phyloP scores from a whole-genome alignment of 2,113 vertebrate species.

The Glaucidium brasilianum region DNA sequence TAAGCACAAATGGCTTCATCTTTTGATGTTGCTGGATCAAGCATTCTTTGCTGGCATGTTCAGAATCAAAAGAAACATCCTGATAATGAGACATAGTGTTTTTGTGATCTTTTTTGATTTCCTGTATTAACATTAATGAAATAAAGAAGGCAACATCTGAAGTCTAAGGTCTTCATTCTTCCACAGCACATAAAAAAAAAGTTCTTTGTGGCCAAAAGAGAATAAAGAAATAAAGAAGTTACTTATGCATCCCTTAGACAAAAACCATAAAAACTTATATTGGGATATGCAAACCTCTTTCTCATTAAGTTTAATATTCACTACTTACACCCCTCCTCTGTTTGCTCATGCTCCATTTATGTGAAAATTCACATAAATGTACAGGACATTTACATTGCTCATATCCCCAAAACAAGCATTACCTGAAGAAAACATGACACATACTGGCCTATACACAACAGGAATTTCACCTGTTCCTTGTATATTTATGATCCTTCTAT shows the following conservation, averaged over 20 bases:
- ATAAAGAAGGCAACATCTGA: conserved; percentile 67
- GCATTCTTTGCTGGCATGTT: conserved; percentile 61
- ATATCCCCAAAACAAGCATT: background rate
- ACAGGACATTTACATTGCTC: background rate
- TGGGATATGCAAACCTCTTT: background rate
- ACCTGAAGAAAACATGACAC: background rate
- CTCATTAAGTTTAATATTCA: background rate
- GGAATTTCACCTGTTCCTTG: background rate
- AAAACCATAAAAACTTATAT: background rate
- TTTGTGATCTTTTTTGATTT: conserved; percentile 68
- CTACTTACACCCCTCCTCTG: background rate
- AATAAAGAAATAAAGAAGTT: background rate
- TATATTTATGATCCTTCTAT: background rate
- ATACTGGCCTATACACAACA: background rate
- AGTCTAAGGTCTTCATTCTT: conserved; percentile 58
- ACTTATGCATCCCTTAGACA: background rate
- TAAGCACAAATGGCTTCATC: conserved; percentile 51
- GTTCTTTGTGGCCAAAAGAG: conserved; percentile 29
- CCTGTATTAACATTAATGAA: conserved; percentile 67
- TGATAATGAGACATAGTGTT: conserved; percentile 68
- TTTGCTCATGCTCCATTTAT: background rate
- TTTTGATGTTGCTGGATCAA: conserved; percentile 73
- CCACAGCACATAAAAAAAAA: background rate
- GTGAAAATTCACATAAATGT: background rate
- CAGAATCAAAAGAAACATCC: conserved; percentile 64